A percentile compares a stretch with the other conserved stretches of the same genome.
Evolutionary conservation across 2,888 invertebrate genomes (phyloP).

Genomic region (Leptogaster cylindrica): DNA sequence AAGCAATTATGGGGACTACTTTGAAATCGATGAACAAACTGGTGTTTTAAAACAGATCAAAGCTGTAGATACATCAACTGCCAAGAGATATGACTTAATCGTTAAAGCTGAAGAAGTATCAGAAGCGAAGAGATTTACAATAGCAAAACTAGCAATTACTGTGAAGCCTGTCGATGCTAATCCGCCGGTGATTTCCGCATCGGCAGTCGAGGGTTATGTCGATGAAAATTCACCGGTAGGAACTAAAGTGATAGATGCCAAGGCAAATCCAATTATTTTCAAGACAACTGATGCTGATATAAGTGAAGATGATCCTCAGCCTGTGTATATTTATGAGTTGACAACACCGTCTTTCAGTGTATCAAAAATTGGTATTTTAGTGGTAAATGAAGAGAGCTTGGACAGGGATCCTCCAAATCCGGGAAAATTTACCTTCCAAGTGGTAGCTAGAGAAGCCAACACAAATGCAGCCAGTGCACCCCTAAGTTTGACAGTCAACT

Average conservation of each 20-base stretch:
- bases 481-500: constrained; percentile 75
- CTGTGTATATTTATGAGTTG: constrained; percentile 80
- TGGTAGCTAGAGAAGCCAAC: constrained; percentile 82
- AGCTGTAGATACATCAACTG: constrained; percentile 79
- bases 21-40: constrained; percentile 80
- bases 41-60: constrained; percentile 82
- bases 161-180: constrained; percentile 87
- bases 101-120: constrained; percentile 87
- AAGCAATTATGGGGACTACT: constrained; percentile 77
- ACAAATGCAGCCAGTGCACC: constrained; percentile 84
- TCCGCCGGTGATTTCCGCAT: constrained; percentile 78
- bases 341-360: constrained; percentile 85
- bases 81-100: constrained; percentile 79
- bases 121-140: constrained; percentile 78
- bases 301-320: constrained; percentile 80
- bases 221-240: constrained; percentile 86
- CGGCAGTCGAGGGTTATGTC: constrained; percentile 77
- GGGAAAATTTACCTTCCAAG: constrained; percentile 84
- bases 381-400: constrained; percentile 82
- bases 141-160: constrained; percentile 79
- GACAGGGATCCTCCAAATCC: constrained; percentile 88
- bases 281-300: constrained; percentile 84
- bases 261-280: constrained; percentile 73
- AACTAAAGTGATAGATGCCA: constrained; percentile 75
- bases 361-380: constrained; percentile 72